phyloP scores from a whole-genome alignment of 2,113 vertebrate species.

The Columbina picui region DNA sequence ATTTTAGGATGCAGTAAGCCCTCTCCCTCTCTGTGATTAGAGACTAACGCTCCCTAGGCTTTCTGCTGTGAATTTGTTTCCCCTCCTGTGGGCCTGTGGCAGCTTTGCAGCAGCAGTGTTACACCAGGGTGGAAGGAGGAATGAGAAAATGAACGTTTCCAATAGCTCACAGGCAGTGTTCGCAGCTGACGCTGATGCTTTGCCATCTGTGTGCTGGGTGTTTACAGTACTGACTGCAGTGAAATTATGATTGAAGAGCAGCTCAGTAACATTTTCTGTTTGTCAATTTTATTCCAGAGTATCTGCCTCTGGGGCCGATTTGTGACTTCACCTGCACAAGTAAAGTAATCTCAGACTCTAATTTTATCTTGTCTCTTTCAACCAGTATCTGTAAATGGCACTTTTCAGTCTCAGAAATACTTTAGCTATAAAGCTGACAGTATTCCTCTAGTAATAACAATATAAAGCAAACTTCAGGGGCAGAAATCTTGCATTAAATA shows the following conservation, averaged over 20 bases:
- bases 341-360: background rate
- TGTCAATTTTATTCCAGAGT: background rate
- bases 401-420: conserved; percentile 22
- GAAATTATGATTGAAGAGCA: background rate
- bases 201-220: conserved; percentile 39
- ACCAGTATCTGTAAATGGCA: background rate
- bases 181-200: background rate
- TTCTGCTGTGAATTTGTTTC: background rate
- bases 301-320: background rate
- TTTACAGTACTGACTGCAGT: background rate
- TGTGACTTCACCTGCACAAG: conserved; percentile 6
- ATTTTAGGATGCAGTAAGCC: background rate
- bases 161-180: background rate
- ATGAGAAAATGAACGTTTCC: background rate
- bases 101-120: background rate
- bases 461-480: conserved; percentile 26
- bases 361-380: conserved; percentile 15
- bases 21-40: background rate
- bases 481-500: conserved; percentile 35
- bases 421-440: background rate
- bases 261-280: background rate
- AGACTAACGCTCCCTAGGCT: background rate
- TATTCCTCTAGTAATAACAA: background rate
- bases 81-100: background rate
- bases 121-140: background rate